Evolutionary conservation across 2,113 vertebrate genomes (phyloP), one percentile per base, ranked within the genome.

Genomic region (Rhagologus leucostigma): DNA sequence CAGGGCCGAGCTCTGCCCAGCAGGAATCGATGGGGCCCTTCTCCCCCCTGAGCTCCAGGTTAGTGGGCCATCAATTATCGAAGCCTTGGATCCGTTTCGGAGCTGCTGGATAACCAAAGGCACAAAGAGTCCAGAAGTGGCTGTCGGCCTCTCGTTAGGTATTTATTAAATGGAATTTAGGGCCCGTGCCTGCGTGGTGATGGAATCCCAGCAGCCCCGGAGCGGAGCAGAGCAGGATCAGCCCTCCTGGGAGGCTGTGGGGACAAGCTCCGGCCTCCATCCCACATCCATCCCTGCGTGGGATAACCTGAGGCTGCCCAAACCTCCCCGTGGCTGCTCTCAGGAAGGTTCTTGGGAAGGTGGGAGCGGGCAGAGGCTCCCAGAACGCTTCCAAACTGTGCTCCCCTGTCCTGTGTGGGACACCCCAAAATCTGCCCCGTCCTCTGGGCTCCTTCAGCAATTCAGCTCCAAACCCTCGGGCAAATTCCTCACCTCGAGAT

Each of bases 91-190:
- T 35, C 39, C 79, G 8, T 89, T 92, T 70, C 63, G 9, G 69
- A 81, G 94, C 90, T 79, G 7, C 22, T 56, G 87, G 86, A 73
- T 49, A 80, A 94, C 70, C 77, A 18, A 47, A 84, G 96, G 70
- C 92, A 49, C 68, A 37, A 62, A 75, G 85, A 70, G 74, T 77
- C 81, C 95, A 89, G 79, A 70, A 93, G 91, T 84, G 79, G 91
- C 84, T 89, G 84, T 90, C 94, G 68, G 84, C 89, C 79, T 41
- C 93, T 94, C 91, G 78, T 97, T 93, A 96, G 96, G 88, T 94
- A 91, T 97, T 97, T 95, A 95, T 97, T 95, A 93, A 93, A 84
- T 37, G 88, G 87, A 92, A 97, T 96, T 96, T 92, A 74, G 95
- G 64, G 9, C 73, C 93, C 10, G 42, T 55, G 87, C 67, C 59